Conservation (phyloP, 1,140 invertebrate species). For the Anastrepha ludens region DNA sequence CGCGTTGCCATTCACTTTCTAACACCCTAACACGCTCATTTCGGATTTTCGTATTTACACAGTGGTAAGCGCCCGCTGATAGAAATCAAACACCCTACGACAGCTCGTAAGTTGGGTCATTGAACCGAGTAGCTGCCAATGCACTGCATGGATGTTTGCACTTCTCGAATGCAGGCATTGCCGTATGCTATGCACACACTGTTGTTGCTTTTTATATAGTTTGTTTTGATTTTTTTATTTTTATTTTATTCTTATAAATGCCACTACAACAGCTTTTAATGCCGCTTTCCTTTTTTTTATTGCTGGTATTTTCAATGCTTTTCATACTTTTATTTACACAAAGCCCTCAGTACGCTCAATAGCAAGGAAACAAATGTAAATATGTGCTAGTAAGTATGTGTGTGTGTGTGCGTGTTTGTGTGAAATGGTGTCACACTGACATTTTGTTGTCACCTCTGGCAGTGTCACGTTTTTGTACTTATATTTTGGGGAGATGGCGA, state of each 20-base stretch:
- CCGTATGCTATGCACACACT: slow-evolving; percentile 11
- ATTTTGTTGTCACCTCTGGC: slow-evolving; percentile 43
- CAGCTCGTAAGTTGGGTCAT: slow-evolving; percentile 5
- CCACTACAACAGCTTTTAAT: slow-evolving; percentile 32
- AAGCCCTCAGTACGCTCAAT: not conserved
- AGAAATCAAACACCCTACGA: slow-evolving; percentile 34
- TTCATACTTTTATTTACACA: slow-evolving; percentile 36
- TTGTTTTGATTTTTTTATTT: slow-evolving; percentile 41
- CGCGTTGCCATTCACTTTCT: not conserved
- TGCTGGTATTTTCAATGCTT: slow-evolving; percentile 46
- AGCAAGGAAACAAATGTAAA: not conserved
- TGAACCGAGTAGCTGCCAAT: slow-evolving; percentile 48
- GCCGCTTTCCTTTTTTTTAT: slow-evolving; percentile 20
- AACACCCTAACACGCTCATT: not conserved
- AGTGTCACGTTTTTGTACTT: not conserved
- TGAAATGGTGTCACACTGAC: slow-evolving; percentile 27
- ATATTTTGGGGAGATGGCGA: not conserved
- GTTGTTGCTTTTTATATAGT: slow-evolving; percentile 32
- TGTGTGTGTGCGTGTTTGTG: slow-evolving; percentile 41
- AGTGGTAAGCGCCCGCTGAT: not conserved
- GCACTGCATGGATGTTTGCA: slow-evolving; percentile 43
- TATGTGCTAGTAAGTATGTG: not conserved
- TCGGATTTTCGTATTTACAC: slow-evolving; percentile 7
- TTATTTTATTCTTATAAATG: slow-evolving; percentile 20
- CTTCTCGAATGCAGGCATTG: slow-evolving; percentile 14